Evolutionary conservation across 2,888 invertebrate species (phyloP).

Genomic region (Yponomeuta sedellus): DNA sequence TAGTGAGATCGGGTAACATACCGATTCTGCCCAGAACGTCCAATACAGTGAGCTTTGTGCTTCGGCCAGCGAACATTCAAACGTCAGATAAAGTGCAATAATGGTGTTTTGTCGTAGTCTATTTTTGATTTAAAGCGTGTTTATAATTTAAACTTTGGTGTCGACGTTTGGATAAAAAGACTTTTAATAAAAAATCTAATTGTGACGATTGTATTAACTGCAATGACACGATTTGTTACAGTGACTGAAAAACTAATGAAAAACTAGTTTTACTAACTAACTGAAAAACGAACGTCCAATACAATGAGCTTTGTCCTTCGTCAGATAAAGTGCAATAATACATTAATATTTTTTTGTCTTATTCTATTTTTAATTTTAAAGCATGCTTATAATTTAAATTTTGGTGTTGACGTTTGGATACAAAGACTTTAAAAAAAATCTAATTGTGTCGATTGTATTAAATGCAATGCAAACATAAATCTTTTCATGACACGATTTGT

Average conservation of each 20-base stretch:
- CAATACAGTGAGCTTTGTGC: slow-evolving; percentile 58
- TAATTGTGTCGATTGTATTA: too few species aligned
- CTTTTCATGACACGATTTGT: too few species aligned
- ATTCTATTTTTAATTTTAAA: background rate
- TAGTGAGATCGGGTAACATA: slow-evolving; percentile 35
- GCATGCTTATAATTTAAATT: background rate
- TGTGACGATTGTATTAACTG: too few species aligned
- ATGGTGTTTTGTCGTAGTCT: background rate
- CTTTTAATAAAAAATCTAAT: background rate
- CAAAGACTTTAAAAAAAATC: background rate
- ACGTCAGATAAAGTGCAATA: slow-evolving; percentile 45
- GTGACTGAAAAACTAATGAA: too few species aligned
- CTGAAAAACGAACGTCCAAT: slow-evolving; percentile 48
- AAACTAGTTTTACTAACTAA: too few species aligned
- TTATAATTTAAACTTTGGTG: background rate
- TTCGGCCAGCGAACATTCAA: slow-evolving; percentile 33
- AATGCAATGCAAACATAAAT: too few species aligned
- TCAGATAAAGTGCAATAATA: slow-evolving; percentile 51
- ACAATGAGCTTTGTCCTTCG: slow-evolving; percentile 56
- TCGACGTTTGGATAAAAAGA: background rate
- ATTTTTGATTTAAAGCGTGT: background rate
- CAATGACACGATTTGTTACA: too few species aligned
- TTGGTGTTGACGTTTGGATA: background rate
- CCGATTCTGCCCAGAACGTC: slow-evolving; percentile 42
- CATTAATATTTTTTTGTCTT: slow-evolving; percentile 11